Evolutionary conservation across 2,888 invertebrate genomes (phyloP), one percentile per base, ranked within the genome.

Genomic region (Tachina grossa): DNA sequence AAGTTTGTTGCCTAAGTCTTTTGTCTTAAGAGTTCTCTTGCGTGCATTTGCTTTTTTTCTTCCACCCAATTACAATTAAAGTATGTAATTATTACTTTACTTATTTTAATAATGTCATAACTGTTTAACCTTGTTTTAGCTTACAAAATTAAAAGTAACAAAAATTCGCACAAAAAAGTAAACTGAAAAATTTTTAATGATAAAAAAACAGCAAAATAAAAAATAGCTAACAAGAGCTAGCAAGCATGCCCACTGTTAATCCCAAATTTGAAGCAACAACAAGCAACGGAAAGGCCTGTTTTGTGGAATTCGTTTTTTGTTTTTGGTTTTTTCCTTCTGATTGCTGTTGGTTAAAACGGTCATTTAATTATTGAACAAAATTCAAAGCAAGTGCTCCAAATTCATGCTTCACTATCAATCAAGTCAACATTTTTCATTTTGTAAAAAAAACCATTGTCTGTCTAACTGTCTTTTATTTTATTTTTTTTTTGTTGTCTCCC

Each of bases 381-480:
- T 69, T 61, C 74, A 75, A 79, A 83, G 49, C 71, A 78, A 76
- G 71, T 80, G 85, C 85, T 85, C 85, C 71, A 85, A 85, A 83
- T 85, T 83, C 71, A 80, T 68, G 63, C 57, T 72, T 66, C 22
- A 49, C 79, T 66, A 83, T 85, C 85, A 83, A 85, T 85, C 83
- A 83, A 83, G 79, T 59, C 63, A 65, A 75, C 51, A 71, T 69
- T 85, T 78, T 82, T 75, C 57, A 47, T 49, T 61, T 71, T 77
- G 22, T 31, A 31, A 31, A 31, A 31, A 31, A 43, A 61, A 63
- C 19, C 43, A 63, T 71, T 61, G 75, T 16, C 41, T 51, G 68
- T 49, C 53, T 59, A 39, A 13, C 19, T 72, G 66, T 14, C 45
- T 51, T 16, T 39, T 31, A 11, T 19, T 51, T 16, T 14, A 63